Percentiles rank a stretch among this genome's conserved stretches.
Conservation (phyloP, 2,888 invertebrate genomes). For the Brenthis ino region DNA sequence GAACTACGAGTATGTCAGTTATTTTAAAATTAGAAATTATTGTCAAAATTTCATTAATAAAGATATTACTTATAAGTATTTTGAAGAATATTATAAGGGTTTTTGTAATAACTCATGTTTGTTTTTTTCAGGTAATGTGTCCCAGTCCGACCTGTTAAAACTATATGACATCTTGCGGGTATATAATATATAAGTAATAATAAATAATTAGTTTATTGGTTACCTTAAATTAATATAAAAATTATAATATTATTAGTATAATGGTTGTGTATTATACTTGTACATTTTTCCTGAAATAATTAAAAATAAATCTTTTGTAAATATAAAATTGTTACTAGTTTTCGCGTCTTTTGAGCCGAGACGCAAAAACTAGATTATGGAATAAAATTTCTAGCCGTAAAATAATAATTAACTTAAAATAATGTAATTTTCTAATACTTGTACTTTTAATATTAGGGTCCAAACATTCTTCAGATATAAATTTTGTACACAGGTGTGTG, state of each 20-base stretch:
- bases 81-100: no score
- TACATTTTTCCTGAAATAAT: slow-evolving; percentile 13
- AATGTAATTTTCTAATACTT: no score
- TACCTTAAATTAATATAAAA: neutral
- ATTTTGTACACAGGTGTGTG: slow-evolving; percentile 5
- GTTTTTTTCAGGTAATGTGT: slow-evolving; percentile 29
- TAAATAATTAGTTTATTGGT: neutral
- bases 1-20: no score
- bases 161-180: slow-evolving; percentile 11
- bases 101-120: neutral
- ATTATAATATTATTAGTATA: neutral
- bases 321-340: slow-evolving; percentile 48
- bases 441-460: slow-evolving; percentile 36
- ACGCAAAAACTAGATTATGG: slow-evolving; percentile 60
- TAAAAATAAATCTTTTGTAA: slow-evolving; percentile 7
- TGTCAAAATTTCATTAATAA: neutral
- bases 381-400: neutral
- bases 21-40: neutral
- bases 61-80: neutral
- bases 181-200: neutral
- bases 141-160: slow-evolving; percentile 24
- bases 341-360: slow-evolving; percentile 73
- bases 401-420: no score
- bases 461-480: slow-evolving; percentile 30
- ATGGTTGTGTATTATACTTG: slow-evolving; percentile 12